phyloP scores from a whole-genome alignment of 1,140 invertebrate genomes.

The Drosophila baimaii region DNA sequence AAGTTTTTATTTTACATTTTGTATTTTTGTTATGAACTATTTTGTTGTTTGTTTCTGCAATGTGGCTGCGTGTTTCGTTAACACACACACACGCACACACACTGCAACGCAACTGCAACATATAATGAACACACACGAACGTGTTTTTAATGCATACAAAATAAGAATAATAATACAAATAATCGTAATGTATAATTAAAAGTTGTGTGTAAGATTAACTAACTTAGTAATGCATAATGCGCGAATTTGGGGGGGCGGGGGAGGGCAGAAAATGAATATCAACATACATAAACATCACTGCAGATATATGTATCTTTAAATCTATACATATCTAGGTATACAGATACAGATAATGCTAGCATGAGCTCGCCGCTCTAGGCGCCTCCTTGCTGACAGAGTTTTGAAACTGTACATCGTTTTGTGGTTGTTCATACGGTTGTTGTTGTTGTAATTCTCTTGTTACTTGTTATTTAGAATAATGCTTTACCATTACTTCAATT shows the following conservation, averaged over 20 bases:
- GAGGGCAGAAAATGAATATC: constrained; percentile 65
- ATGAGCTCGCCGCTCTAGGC: constrained; percentile 19
- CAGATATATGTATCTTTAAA: constrained; percentile 43
- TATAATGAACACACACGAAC: constrained; percentile 68
- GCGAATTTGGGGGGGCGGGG: constrained; percentile 62
- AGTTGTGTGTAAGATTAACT: constrained; percentile 59
- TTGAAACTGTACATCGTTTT: constrained; percentile 68
- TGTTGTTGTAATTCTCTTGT: constrained; percentile 21
- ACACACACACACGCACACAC: constrained; percentile 55
- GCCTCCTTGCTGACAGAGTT: constrained; percentile 47
- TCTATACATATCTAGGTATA: constrained; percentile 41
- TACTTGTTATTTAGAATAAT: constrained; percentile 62
- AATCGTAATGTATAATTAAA: constrained; percentile 55
- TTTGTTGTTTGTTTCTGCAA: constrained; percentile 56
- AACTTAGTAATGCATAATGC: constrained; percentile 76
- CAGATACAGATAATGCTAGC: constrained; percentile 28
- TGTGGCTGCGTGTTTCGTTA: constrained; percentile 54
- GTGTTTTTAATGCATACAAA: constrained; percentile 76
- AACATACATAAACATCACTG: constrained; percentile 43
- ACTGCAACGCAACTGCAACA: constrained; percentile 68
- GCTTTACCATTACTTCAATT: constrained; percentile 42
- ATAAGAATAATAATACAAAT: constrained; percentile 80
- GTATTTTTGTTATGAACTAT: constrained; percentile 65
- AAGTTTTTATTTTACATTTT: constrained; percentile 78
- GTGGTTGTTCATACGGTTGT: constrained; percentile 36